phyloP scores from a whole-genome alignment of 2,797 vertebrate genomes.

The Gambusia yucatana region DNA sequence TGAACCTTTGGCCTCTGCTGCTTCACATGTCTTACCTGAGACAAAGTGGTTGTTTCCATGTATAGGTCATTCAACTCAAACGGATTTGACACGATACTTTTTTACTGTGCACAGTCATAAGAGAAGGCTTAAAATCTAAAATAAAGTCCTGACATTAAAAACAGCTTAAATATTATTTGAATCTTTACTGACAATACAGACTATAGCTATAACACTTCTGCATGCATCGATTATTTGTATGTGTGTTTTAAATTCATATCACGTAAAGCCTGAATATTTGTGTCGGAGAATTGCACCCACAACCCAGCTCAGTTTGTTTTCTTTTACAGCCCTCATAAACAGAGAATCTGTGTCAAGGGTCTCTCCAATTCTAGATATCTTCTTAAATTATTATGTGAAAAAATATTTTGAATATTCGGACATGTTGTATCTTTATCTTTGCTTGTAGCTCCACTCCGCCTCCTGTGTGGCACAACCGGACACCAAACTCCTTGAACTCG shows the following conservation, averaged over 20 bases:
- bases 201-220: not conserved
- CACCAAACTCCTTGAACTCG: conserved; percentile 60
- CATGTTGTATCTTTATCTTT: not conserved
- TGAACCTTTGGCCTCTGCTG: not conserved
- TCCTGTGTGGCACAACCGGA: conserved; percentile 65
- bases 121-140: not conserved
- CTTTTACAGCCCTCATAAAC: not conserved
- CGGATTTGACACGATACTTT: not conserved
- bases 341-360: not conserved
- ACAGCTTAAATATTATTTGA: not conserved
- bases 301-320: not conserved
- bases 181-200: not conserved
- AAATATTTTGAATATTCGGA: not conserved
- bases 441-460: conserved; percentile 64
- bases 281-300: not conserved
- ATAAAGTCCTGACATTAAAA: not conserved
- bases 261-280: not conserved
- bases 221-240: not conserved
- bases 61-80: not conserved
- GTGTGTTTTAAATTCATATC: not conserved
- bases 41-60: not conserved
- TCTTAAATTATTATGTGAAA: not conserved
- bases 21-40: not conserved
- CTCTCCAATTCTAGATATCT: not conserved
- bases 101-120: not conserved